Conservation (phyloP, 2,888 invertebrate species). For the Caradrina kadenii region DNA sequence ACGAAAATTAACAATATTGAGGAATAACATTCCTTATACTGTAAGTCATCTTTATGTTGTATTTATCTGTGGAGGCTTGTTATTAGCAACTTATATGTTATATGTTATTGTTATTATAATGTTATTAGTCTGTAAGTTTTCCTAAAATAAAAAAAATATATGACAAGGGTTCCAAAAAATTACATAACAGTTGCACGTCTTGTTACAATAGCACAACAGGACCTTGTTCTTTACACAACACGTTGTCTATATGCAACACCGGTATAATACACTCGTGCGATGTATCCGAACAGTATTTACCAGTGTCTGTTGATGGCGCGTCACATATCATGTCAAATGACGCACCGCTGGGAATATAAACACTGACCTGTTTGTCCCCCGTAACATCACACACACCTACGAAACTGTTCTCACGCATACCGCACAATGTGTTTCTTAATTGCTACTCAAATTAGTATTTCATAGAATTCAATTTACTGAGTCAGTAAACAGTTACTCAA, state of each 20-base stretch:
- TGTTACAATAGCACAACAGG: slow-evolving; percentile 23
- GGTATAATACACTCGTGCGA: slow-evolving; percentile 22
- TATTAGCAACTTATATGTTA: too few species aligned
- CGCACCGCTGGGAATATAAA: slow-evolving; percentile 67
- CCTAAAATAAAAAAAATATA: too few species aligned
- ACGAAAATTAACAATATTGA: too few species aligned
- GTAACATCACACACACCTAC: slow-evolving; percentile 48
- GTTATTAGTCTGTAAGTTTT: too few species aligned
- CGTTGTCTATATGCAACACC: slow-evolving; percentile 48
- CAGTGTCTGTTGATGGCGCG: slow-evolving; percentile 39
- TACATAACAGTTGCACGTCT: slow-evolving; percentile 11
- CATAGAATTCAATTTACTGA: slow-evolving; percentile 40
- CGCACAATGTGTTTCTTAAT: slow-evolving; percentile 36
- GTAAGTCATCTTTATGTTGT: too few species aligned
- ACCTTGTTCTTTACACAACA: slow-evolving; percentile 30
- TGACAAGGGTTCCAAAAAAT: slow-evolving; percentile 9
- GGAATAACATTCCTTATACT: too few species aligned
- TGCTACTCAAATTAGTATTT: slow-evolving; percentile 52
- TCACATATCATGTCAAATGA: slow-evolving; percentile 56
- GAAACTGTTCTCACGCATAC: slow-evolving; percentile 60
- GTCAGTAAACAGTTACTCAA: slow-evolving; percentile 26
- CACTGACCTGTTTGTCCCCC: slow-evolving; percentile 50
- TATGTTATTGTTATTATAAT: too few species aligned
- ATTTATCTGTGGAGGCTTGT: too few species aligned
- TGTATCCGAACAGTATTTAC: slow-evolving; percentile 55